phyloP scores from a whole-genome alignment of 1,140 invertebrate species.

The Maconellicoccus hirsutus region DNA sequence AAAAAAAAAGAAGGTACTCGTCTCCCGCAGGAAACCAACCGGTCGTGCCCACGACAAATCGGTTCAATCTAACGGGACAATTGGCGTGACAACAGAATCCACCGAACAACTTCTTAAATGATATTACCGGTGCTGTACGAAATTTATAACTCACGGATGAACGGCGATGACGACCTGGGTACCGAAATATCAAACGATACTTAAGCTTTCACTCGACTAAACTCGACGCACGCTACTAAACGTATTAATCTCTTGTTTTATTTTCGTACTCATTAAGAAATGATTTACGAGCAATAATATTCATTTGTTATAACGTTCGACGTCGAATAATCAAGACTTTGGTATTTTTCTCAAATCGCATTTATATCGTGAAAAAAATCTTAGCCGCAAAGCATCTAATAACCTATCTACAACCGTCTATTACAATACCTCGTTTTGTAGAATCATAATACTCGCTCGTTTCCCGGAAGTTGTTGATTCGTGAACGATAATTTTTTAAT shows the following conservation, averaged over 20 bases:
- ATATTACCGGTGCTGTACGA: background rate
- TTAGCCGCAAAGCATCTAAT: too few species aligned
- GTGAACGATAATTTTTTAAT: conserved; percentile 1
- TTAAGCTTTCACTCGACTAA: background rate
- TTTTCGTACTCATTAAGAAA: background rate
- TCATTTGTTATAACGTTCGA: background rate
- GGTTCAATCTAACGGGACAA: background rate
- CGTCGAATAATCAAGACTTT: too few species aligned
- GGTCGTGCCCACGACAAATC: conserved; percentile 2
- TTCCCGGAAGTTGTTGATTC: background rate
- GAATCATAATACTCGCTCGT: too few species aligned
- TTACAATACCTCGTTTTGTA: too few species aligned
- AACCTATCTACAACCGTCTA: too few species aligned
- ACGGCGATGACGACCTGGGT: background rate
- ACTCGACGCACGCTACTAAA: background rate
- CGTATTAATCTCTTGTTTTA: background rate
- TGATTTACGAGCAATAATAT: background rate
- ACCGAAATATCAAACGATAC: background rate
- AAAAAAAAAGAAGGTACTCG: background rate
- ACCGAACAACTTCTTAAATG: background rate
- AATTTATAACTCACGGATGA: background rate
- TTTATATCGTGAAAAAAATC: too few species aligned
- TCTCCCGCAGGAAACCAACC: background rate
- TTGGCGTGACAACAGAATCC: background rate
- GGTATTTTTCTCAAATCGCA: too few species aligned